Evolutionary conservation across 1,140 invertebrate genomes (phyloP).

Genomic region (Drosophila azteca): DNA sequence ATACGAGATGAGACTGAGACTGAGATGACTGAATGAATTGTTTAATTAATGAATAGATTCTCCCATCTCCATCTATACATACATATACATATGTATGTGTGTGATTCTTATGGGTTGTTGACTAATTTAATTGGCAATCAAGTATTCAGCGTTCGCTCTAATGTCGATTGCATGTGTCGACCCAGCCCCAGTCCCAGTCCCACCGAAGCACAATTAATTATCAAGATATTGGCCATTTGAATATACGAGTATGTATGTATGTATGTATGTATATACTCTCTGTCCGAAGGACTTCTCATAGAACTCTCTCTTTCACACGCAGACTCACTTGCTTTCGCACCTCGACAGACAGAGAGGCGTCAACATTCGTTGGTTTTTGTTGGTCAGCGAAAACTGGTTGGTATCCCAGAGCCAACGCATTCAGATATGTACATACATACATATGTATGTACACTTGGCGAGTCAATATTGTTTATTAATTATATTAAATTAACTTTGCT

Average conservation of each 20-base stretch:
- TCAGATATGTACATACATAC: slow-evolving; percentile 9
- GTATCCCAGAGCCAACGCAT: slow-evolving; percentile 19
- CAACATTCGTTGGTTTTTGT: slow-evolving; percentile 8
- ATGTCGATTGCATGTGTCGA: slow-evolving; percentile 59
- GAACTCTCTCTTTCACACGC: background rate
- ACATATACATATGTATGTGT: slow-evolving; percentile 1
- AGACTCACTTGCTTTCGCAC: slow-evolving; percentile 24
- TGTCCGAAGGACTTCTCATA: background rate
- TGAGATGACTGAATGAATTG: slow-evolving; percentile 62
- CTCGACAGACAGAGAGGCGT: slow-evolving; percentile 58
- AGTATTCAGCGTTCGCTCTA: slow-evolving; percentile 66
- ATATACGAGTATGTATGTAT: no score
- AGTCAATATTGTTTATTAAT: slow-evolving; percentile 48
- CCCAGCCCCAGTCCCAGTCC: slow-evolving; percentile 2
- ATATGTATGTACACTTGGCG: slow-evolving; percentile 9
- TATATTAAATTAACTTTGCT: slow-evolving; percentile 46
- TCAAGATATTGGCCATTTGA: slow-evolving; percentile 53
- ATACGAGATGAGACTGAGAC: no score
- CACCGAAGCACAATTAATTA: slow-evolving; percentile 55
- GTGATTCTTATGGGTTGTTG: slow-evolving; percentile 43
- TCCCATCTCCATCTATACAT: background rate
- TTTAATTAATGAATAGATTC: slow-evolving; percentile 55
- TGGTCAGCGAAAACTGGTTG: slow-evolving; percentile 38
- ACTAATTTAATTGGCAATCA: slow-evolving; percentile 74
- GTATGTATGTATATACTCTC: no score